Evolutionary conservation across 2,888 invertebrate genomes (phyloP).

Genomic region (Cacoxenus indagator): DNA sequence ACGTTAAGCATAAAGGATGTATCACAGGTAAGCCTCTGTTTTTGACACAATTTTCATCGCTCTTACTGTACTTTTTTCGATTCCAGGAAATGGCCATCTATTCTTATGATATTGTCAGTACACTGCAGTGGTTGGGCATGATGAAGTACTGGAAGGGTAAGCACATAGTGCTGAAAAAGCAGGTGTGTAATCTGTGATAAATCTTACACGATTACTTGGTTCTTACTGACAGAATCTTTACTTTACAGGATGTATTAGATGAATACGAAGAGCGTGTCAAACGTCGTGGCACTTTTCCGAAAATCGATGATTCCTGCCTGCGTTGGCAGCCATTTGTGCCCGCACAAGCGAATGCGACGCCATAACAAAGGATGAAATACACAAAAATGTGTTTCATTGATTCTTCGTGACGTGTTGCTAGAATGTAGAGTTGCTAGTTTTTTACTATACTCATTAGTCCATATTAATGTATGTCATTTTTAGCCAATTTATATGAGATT

Average conservation of each 20-base stretch:
- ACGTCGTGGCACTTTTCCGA: conserved; percentile 83
- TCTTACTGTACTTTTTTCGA: conserved; percentile 59
- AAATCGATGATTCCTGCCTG: conserved; percentile 88
- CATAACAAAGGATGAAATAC: conserved; percentile 60
- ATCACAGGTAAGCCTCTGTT: conserved; percentile 73
- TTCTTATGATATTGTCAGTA: conserved; percentile 97
- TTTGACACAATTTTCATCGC: background rate
- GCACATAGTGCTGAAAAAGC: conserved; percentile 94
- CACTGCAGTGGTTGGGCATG: conserved; percentile 95
- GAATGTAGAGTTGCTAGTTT: background rate
- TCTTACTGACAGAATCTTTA: background rate
- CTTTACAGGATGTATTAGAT: conserved; percentile 87
- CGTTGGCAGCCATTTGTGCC: conserved; percentile 88
- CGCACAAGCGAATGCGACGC: conserved; percentile 68
- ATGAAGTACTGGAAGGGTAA: conserved; percentile 99
- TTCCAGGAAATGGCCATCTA: conserved; percentile 93
- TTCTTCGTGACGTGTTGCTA: conserved; percentile 33
- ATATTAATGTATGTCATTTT: conserved; percentile 29
- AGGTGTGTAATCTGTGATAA: conserved; percentile 73
- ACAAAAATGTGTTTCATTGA: conserved; percentile 52
- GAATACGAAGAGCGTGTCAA: conserved; percentile 89
- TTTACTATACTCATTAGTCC: conserved; percentile 23
- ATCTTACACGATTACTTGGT: background rate
- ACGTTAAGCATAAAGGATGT: conserved; percentile 92
- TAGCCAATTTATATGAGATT: conserved; percentile 43